These are phyloP conservation scores for Falcaria lacertinaria DNA, from an alignment of 2,888 invertebrate genomes.

Conservation along the genomic window DNA sequence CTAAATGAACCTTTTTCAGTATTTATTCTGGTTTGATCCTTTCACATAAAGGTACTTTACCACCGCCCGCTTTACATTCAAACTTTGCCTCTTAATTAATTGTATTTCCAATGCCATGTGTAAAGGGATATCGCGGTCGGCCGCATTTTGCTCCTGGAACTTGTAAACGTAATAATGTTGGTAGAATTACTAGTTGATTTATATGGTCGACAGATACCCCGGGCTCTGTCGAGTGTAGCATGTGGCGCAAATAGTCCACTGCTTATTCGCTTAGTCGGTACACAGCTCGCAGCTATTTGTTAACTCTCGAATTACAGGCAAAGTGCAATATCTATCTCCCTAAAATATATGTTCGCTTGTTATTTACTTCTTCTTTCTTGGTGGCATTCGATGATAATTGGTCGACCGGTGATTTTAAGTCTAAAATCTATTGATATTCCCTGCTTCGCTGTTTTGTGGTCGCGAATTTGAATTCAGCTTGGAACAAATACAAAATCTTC, in stretches of 20 bases:
- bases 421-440: too few species aligned
- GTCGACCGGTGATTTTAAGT: too few species aligned
- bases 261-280: conserved; percentile 32
- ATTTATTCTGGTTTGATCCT: background rate
- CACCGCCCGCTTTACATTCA: background rate
- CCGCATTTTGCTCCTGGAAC: background rate
- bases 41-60: background rate
- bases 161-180: background rate
- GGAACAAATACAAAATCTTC: too few species aligned
- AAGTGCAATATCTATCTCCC: conserved; percentile 15
- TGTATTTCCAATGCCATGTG: background rate
- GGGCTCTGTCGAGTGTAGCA: conserved; percentile 18
- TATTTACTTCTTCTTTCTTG: too few species aligned
- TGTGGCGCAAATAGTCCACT: conserved; percentile 33
- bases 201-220: conserved; percentile 11
- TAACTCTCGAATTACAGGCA: conserved; percentile 18
- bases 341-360: too few species aligned
- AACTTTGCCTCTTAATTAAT: background rate
- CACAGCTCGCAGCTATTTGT: conserved; percentile 21
- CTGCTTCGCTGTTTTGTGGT: too few species aligned
- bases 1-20: background rate
- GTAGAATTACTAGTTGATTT: conserved; percentile 17
- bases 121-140: background rate
- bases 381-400: too few species aligned
- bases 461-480: too few species aligned